Evolutionary conservation across 2,888 invertebrate genomes (phyloP), one percentile per base, ranked within the genome.

Genomic region (Disparrhopalites patrizii): DNA sequence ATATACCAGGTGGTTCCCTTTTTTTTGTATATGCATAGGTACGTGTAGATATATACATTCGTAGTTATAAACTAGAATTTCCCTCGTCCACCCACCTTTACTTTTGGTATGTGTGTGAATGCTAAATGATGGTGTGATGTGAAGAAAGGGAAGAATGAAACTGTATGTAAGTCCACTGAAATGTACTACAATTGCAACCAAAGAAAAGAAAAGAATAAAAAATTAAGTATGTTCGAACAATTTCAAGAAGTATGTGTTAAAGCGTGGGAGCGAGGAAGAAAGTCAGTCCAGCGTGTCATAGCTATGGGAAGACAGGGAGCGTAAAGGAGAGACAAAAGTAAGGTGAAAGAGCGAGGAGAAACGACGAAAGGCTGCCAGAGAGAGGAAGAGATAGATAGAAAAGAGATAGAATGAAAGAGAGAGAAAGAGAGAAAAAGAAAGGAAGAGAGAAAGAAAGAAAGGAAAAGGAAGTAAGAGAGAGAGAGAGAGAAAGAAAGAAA

Each of bases 231-330:
- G n/a, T n/a, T n/a, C n/a, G n/a, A n/a, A n/a, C n/a, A n/a, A n/a
- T n/a, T n/a, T n/a, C n/a, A n/a, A n/a, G n/a, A n/a, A n/a, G n/a
- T n/a, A 18, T 51, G 51, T 18, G 51, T 15, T 23, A 51, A 27
- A 51, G 51, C n/a, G 5, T 18, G 43, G 20, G 43, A 43, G 43
- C n/a, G 27, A 40, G 57, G 36, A 52, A 61, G 51, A 61, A 61
- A 61, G 38, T 61, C 61, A 61, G 51, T 60, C 51, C 61, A 61
- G 51, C 61, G 61, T 61, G 50, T 61, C 50, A 51, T 36, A 20
- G 47, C 25, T 18, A n/a, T 18, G 25, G 33, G 23, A 15, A 10
- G 2, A 33, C 5, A 56, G 23, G 23, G 2, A 27, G 1, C 13
- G 20, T 23, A 18, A 56, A 33, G 55, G 23, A 20, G 54, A 55